Conservation (phyloP, 2,888 invertebrate species). For the Rhyacophila evoluta region DNA sequence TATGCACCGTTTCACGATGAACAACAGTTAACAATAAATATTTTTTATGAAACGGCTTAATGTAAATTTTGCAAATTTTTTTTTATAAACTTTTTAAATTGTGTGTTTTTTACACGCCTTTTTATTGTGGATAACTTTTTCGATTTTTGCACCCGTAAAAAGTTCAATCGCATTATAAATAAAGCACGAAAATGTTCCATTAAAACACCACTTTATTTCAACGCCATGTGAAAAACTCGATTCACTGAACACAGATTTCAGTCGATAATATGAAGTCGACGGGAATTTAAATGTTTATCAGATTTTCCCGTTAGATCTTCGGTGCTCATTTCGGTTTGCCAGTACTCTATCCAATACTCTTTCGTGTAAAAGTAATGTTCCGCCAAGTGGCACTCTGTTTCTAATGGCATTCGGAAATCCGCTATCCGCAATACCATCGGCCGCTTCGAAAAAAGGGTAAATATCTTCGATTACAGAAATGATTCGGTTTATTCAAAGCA, state of each 20-base stretch:
- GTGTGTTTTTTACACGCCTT: too few relatives aligned
- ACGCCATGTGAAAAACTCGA: neutral
- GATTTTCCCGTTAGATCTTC: neutral
- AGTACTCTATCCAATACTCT: neutral
- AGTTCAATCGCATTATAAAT: too few relatives aligned
- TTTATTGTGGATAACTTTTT: too few relatives aligned
- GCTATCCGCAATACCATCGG: neutral
- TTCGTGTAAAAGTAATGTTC: neutral
- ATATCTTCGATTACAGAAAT: neutral
- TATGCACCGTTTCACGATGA: too few relatives aligned
- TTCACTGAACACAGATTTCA: neutral
- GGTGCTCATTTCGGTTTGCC: neutral
- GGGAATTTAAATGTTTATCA: slow-evolving; percentile 1
- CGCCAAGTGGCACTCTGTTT: slow-evolving; percentile 11
- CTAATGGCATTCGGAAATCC: slow-evolving; percentile 30
- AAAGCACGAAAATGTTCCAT: too few relatives aligned
- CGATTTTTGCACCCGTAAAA: too few relatives aligned
- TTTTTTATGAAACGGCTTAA: too few relatives aligned
- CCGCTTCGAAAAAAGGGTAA: neutral
- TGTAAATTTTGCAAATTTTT: too few relatives aligned
- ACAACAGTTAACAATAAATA: too few relatives aligned
- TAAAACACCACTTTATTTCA: neutral
- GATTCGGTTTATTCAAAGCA: neutral
- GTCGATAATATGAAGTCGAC: neutral
- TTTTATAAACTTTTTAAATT: too few relatives aligned